Evolutionary conservation across 2,888 invertebrate genomes (phyloP), one percentile per base, ranked within the genome.

Genomic region (Mystacides longicornis): DNA sequence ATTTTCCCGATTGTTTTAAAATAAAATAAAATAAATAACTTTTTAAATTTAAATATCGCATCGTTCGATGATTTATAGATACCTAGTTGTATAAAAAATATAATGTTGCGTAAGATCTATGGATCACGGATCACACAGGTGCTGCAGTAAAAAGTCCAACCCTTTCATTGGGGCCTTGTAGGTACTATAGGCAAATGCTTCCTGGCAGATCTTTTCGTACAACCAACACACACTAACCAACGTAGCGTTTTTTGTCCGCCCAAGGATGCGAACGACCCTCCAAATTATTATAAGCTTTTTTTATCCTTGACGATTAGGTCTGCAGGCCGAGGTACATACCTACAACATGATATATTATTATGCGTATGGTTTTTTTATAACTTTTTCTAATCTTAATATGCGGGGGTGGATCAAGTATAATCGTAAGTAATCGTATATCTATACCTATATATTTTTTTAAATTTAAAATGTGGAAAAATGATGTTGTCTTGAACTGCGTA

Each of bases 121-220:
- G 51, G 49, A 51, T 50, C 50, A 37, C 14, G 50, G 20, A 42
- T 33, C 23, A 47, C 57, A 60, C 60, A 60, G 60, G 60, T 60
- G 60, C 60, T 37, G 43, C 23, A 33, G 21, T 48, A 23, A 4
- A 50, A 3, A 3, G n/a, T 37, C 23, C 59, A 60, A 60, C 60
- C 60, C 60, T 60, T 60, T 56, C 60, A 56, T 57, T 60, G 58
- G 54, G 58, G 56, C 58, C 52, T 48, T 46, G 50, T 58, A 57
- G 57, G 37, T 55, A 51, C 51, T 37, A 53, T 49, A 57, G 55
- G 55, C 50, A 57, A 60, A 60, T 54, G 60, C 60, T 60, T 60
- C 60, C 60, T 60, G 60, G 60, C 60, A 60, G 60, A 60, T 60
- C 57, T 60, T 55, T 60, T 57, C 57, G 60, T 57, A 60, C 37